A percentile compares a stretch with the other conserved stretches of the same genome.
Conservation (phyloP, 2,888 invertebrate genomes). For the Drosophila paramelanica region DNA sequence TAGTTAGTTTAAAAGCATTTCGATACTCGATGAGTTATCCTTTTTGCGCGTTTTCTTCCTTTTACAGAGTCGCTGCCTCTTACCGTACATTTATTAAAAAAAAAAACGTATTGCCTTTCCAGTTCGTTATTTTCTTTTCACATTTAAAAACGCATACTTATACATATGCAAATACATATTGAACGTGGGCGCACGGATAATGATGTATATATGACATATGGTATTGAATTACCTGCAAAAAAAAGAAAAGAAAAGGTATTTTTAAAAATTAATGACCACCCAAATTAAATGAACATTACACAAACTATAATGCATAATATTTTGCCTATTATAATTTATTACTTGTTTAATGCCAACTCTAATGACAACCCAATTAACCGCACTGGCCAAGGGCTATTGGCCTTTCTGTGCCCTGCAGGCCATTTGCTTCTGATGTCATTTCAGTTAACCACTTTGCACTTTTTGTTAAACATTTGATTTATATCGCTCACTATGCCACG, state of each 20-base stretch:
- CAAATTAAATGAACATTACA: not conserved
- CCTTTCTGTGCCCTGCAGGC: not conserved
- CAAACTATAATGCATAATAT: too few relatives aligned
- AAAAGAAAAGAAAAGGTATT: not conserved
- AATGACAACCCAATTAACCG: conserved; percentile 7
- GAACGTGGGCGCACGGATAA: conserved; percentile 9
- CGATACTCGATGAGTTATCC: conserved; percentile 42
- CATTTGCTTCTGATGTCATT: conserved; percentile 45
- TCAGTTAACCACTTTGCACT: conserved; percentile 65
- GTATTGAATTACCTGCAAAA: conserved; percentile 29
- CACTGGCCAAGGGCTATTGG: too few relatives aligned
- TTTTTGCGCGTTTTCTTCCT: conserved; percentile 57
- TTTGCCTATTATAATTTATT: not conserved
- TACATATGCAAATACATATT: not conserved
- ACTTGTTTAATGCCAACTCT: not conserved
- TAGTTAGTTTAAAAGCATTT: conserved; percentile 28
- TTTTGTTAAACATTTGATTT: conserved; percentile 73
- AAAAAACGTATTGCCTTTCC: conserved; percentile 52
- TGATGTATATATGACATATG: conserved; percentile 14
- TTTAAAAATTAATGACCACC: not conserved
- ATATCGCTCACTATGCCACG: conserved; percentile 44
- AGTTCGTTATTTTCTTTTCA: conserved; percentile 28
- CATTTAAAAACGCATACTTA: conserved; percentile 20
- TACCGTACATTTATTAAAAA: conserved; percentile 64
- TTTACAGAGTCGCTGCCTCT: conserved; percentile 50